Evolutionary conservation across 2,797 vertebrate genomes (phyloP).

Genomic region (Onychomys torridus): DNA sequence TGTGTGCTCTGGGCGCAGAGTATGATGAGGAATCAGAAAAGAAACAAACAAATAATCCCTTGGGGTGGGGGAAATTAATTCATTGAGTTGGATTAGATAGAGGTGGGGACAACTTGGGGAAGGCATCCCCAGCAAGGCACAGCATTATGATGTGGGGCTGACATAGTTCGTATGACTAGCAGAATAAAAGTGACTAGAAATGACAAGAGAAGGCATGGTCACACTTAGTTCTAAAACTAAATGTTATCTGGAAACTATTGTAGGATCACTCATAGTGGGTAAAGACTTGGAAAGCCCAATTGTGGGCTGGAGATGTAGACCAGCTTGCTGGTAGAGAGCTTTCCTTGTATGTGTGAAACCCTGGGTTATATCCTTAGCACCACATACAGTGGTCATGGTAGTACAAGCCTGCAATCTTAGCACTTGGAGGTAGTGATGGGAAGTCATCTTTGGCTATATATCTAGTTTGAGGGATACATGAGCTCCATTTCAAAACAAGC

Average conservation of each 20-base stretch:
- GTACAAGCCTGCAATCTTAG: not conserved
- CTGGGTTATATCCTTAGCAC: not conserved
- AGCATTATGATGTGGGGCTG: not conserved
- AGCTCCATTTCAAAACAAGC: not conserved
- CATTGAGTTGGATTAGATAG: not conserved
- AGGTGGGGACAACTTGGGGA: not conserved
- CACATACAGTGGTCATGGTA: not conserved
- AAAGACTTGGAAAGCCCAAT: not conserved
- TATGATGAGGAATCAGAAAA: slow-evolving; percentile 15
- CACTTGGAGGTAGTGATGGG: not conserved
- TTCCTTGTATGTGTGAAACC: not conserved
- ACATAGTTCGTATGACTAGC: not conserved
- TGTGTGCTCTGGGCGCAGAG: not conserved
- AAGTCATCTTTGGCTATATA: not conserved
- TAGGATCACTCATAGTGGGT: not conserved
- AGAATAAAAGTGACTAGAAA: not conserved
- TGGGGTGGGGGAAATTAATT: not conserved
- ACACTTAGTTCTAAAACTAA: slow-evolving; percentile 13
- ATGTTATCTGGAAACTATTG: not conserved
- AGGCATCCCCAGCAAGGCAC: not conserved
- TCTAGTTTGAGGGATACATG: not conserved
- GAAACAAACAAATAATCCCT: slow-evolving; percentile 31
- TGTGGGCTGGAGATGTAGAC: not conserved
- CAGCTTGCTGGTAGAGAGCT: not conserved
- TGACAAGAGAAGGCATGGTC: not conserved